Percentiles rank a stretch among this genome's conserved stretches.
These are phyloP conservation scores for Zaprionus ornatus DNA, from an alignment of 1,140 invertebrate species.

Conservation along the genomic window DNA sequence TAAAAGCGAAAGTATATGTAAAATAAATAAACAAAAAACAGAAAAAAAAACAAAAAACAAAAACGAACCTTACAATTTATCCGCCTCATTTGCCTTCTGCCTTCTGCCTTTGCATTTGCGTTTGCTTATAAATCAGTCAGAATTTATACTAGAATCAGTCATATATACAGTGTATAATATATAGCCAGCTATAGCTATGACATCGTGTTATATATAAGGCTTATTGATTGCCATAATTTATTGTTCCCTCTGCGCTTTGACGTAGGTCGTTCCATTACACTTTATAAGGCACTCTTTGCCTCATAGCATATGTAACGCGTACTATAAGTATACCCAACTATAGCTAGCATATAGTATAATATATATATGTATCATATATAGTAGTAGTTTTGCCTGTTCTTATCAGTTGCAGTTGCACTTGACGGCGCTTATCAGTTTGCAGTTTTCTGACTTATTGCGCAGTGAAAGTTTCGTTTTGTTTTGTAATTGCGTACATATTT, in stretches of 20 bases:
- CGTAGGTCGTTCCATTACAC: slow-evolving; percentile 49
- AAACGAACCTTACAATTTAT: slow-evolving; percentile 22
- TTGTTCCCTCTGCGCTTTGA: slow-evolving; percentile 41
- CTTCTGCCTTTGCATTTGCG: not conserved
- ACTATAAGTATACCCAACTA: not conserved
- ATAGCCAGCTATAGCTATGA: not conserved
- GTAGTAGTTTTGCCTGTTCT: slow-evolving; percentile 8
- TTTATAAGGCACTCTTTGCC: not conserved
- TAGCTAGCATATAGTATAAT: not conserved
- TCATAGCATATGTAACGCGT: not conserved
- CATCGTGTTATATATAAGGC: not conserved
- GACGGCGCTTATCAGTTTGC: slow-evolving; percentile 54
- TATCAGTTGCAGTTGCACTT: slow-evolving; percentile 59
- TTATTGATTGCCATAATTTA: slow-evolving; percentile 30
- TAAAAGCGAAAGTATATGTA: slow-evolving; percentile 74
- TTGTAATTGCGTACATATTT: slow-evolving; percentile 5
- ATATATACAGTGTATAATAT: not conserved
- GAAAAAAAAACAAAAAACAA: slow-evolving; percentile 12
- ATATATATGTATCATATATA: slow-evolving; percentile 29
- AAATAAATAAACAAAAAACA: slow-evolving; percentile 30
- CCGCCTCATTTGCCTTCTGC: not conserved
- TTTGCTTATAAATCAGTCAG: slow-evolving; percentile 11
- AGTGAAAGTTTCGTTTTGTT: slow-evolving; percentile 74
- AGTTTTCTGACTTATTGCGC: slow-evolving; percentile 70
- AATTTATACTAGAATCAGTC: slow-evolving; percentile 2